Evolutionary conservation across 2,113 vertebrate genomes (phyloP), one percentile per base, ranked within the genome.

Genomic region (Leptosomus discolor): DNA sequence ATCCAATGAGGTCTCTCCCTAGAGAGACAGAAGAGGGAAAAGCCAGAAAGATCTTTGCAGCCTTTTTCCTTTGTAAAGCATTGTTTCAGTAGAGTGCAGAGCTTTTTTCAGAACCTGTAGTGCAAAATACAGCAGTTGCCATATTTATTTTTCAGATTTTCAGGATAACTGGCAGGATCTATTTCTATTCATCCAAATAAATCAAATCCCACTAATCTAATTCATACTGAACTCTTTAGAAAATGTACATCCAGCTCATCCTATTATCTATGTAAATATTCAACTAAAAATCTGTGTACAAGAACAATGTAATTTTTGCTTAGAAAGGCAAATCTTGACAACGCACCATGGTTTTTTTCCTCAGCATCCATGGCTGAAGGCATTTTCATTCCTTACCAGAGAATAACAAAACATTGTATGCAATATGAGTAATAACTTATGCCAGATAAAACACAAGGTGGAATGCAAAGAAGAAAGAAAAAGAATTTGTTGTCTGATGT

Each of bases 161-260:
- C 23, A 22, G n/a, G 37, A 70, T 32, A 83, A 63, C 46, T 88
- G 37, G 75, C 22, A 94, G 78, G 26, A 63, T 76, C 27, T 93
- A 46, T 93, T 92, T n/a, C 58, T 77, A 39, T 80, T 94, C 85
- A 92, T 50, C 37, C 58, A 74, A 86, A 94, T 80, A 92, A 90
- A 92, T 90, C 46, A 77, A 73, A 83, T 65, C 37, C 54, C 46
- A 30, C 79, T 92, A 65, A 93, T 88, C 53, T 70, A 83, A 85
- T 85, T 92, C 48, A 34, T 70, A 53, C 20, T 39, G 61, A 92
- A 67, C 70, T 73, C 34, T 61, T 88, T 76, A 48, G 81, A 85
- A 85, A 96, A 78, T 46, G 41, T 94, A 58, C 73, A 94, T 61
- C 12, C 48, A 88, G 15, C 19, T 81, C 77, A 82, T 68, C 32